A percentile compares a stretch with the other conserved stretches of the same genome.
phyloP scores from a whole-genome alignment of 2,888 invertebrate species.

The Petrolisthes manimaculis region DNA sequence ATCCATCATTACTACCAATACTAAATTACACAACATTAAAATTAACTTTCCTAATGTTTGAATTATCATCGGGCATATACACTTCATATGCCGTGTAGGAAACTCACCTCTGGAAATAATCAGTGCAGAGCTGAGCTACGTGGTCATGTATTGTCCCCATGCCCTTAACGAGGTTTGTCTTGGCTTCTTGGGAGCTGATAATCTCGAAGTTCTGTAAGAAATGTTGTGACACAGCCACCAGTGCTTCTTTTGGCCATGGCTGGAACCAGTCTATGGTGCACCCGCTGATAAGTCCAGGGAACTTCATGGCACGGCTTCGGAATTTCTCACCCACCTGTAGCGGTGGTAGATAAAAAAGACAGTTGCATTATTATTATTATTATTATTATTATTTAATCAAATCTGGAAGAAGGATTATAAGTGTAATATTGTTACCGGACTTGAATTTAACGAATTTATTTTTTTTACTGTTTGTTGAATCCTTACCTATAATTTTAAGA shows the following conservation, averaged over 20 bases:
- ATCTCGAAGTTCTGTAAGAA: slow-evolving; percentile 88
- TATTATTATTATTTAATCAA: too few species aligned
- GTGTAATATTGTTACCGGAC: too few species aligned
- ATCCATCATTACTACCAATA: too few species aligned
- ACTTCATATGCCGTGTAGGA: not conserved
- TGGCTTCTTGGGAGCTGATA: slow-evolving; percentile 86
- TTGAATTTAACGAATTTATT: too few species aligned
- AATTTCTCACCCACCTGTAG: slow-evolving; percentile 93
- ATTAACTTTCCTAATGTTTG: too few species aligned
- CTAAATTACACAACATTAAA: too few species aligned
- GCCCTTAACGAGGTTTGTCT: slow-evolving; percentile 88
- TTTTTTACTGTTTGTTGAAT: too few species aligned
- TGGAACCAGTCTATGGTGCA: slow-evolving; percentile 99
- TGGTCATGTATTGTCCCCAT: slow-evolving; percentile 94
- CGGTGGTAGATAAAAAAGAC: too few species aligned
- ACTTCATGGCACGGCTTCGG: slow-evolving; percentile 87
- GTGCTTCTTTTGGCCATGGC: slow-evolving; percentile 96
- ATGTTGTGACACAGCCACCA: slow-evolving; percentile 93
- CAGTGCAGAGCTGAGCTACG: slow-evolving; percentile 85
- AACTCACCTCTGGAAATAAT: slow-evolving; percentile 83
- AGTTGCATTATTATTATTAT: too few species aligned
- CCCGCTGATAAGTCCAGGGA: slow-evolving; percentile 95
- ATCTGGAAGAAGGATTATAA: too few species aligned
- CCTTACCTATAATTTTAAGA: too few species aligned
- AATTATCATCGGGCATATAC: too few species aligned